Base-by-base conservation (phyloP, 2,888 invertebrate species). In the Nomada ferruginata region DNA sequence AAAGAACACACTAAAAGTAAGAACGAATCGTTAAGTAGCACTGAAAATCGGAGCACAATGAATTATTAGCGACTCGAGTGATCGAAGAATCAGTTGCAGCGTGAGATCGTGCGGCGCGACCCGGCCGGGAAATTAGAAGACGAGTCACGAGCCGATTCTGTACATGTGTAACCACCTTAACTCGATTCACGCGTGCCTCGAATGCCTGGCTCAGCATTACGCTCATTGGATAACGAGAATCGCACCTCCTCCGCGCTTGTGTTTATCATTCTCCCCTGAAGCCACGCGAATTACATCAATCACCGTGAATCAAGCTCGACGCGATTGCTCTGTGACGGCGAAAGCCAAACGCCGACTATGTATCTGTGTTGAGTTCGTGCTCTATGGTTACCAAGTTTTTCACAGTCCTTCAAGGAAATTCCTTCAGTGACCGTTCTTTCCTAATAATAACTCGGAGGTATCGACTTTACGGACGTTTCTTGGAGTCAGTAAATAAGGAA, bases 111-210 rank as follows among this genome's bases (percentile, higher is more conserved):
- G 52, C 75, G 36, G 0, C 36, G 36, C 36, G 36, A 36, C 36
- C 9, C 36, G 74, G n/a, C 50, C 57, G 57, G 74, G 74, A 81
- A 83, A 89, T 91, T 89, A 87, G 85, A 87, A 91, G 91, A 90
- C 89, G 87, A 89, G 91, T 91, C 91, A 91, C 91, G 91, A 85
- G 82, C 76, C 79, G 82, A 83, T 84, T 74, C 69, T 66, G 80
- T 78, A 89, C 90, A 89, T 84, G 85, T 86, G 90, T 90, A 90
- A 86, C 87, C 80, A 83, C 84, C 87, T 90, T 86, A 89, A 90
- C 86, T 84, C 87, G 85, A 85, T 87, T 89, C 85, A 81, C 86
- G 86, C 91, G 90, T 91, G 91, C 85, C 82, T 81, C 65, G 90
- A 90, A 91, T 91, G 84, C 79, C 61, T 52, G n/a, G 50, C 60